Conservation (phyloP, 1,140 invertebrate species). For the Procambarus clarkii region DNA sequence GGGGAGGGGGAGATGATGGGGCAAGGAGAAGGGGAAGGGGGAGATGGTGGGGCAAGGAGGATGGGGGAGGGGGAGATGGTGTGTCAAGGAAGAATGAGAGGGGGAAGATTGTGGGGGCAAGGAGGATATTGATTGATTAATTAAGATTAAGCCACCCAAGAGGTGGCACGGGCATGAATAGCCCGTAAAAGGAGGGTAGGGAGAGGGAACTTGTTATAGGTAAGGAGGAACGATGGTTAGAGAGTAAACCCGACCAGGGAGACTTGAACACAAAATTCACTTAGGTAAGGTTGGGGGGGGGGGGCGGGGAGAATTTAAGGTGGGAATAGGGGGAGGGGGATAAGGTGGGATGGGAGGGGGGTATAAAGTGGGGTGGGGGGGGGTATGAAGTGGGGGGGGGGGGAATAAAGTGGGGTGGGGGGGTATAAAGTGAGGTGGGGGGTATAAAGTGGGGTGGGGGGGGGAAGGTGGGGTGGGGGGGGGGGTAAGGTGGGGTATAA, state of each 20-base stretch:
- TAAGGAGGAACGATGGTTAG: too few species aligned
- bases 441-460: too few species aligned
- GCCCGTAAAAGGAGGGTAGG: too few species aligned
- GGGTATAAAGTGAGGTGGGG: background rate
- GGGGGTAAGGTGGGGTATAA: background rate
- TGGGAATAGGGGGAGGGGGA: background rate
- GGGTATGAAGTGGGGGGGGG: background rate
- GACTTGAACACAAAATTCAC: too few species aligned
- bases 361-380: background rate
- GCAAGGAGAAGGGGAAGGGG: background rate
- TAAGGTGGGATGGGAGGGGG: background rate
- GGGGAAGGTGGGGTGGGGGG: background rate
- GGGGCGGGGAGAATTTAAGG: background rate
- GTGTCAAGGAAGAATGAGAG: background rate
- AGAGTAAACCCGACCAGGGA: too few species aligned
- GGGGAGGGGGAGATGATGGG: background rate
- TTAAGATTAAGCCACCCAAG: too few species aligned
- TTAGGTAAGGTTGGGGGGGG: background rate
- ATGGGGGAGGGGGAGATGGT: slow-evolving; percentile 11
- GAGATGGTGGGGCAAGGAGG: background rate
- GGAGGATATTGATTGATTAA: too few species aligned
- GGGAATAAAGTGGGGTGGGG: background rate
- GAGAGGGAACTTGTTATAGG: too few species aligned
- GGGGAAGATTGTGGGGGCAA: background rate
- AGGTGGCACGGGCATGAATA: too few species aligned